Evolutionary conservation across 2,797 vertebrate genomes (phyloP), one percentile per base, ranked within the genome.

Genomic region (Chloroceryle inda): DNA sequence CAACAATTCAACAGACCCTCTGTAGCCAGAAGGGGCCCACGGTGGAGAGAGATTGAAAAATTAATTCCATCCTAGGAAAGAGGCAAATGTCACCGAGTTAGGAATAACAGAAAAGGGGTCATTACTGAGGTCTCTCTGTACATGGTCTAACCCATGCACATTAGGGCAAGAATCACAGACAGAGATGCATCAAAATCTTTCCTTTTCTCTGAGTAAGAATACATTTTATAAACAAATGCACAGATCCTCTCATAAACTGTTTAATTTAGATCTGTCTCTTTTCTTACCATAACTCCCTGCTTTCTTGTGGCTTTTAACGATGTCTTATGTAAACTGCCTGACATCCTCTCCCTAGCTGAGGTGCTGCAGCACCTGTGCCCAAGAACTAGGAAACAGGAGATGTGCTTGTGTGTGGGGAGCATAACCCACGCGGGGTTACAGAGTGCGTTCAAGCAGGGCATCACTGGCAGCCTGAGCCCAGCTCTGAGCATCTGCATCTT

Each of bases 41-140:
- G 2, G 89, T 22, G 42, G 56, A 82, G 50, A 44, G 23, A 92
- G 55, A 83, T 1, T 83, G 82, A 91, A 90, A 94, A 94, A 92
- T 93, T 96, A 93, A 96, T 95, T 94, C 85, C 50, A 62, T 17
- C 87, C 68, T 56, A 64, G 92, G 85, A 87, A 92, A 37, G 69
- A 72, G 69, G 44, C 22, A 86, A 94, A 91, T 91, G 74, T 74
- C 88, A 85, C 66, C 24, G 76, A 66, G 63, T 84, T 78, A 67
- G 33, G 49, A 80, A 81, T 80, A 83, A 47, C 58, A 90, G 74
- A 35, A 61, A 66, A 73, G 17, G 35, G 67, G 67, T 75, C 84
- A 75, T 33, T 64, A 6, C 37, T 40, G 33, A 59, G 74, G 66
- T 61, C 68, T 71, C 18, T 0, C 13, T 22, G 37, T 40, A 63